phyloP scores from a whole-genome alignment of 2,113 vertebrate species.

The Merops nubicus region DNA sequence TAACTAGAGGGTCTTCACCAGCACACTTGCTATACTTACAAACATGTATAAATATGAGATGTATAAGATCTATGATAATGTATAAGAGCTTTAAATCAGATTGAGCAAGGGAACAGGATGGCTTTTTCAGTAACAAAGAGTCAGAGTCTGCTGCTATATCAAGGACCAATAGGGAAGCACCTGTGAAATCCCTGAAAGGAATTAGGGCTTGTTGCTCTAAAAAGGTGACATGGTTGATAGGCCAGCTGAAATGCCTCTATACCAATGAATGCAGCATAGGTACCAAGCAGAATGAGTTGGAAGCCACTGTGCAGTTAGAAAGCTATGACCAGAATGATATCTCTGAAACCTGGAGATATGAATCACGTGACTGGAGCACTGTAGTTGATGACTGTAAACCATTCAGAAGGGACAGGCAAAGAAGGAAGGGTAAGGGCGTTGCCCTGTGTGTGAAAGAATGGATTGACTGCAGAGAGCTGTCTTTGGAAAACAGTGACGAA shows the following conservation, averaged over 20 bases:
- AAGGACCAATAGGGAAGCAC: background rate
- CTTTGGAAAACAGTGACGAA: background rate
- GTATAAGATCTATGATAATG: too few relatives aligned
- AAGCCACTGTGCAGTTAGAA: background rate
- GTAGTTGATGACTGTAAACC: background rate
- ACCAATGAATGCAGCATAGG: background rate
- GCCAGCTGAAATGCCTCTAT: background rate
- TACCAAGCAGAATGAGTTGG: background rate
- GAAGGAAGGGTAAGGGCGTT: background rate
- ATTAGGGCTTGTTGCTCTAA: background rate
- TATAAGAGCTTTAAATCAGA: background rate
- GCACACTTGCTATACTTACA: background rate
- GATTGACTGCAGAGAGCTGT: background rate
- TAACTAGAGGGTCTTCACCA: background rate
- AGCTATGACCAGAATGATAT: background rate
- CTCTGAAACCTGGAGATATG: background rate
- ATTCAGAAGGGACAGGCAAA: background rate
- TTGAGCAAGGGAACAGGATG: background rate
- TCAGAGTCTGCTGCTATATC: background rate
- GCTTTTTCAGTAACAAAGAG: background rate
- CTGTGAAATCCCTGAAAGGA: background rate
- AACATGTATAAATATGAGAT: too few relatives aligned
- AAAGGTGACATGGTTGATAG: background rate
- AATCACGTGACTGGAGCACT: background rate
- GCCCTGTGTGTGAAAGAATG: background rate